Evolutionary conservation across 2,113 vertebrate genomes (phyloP), one percentile per base, ranked within the genome.

Genomic region (Atractosteus spatula): DNA sequence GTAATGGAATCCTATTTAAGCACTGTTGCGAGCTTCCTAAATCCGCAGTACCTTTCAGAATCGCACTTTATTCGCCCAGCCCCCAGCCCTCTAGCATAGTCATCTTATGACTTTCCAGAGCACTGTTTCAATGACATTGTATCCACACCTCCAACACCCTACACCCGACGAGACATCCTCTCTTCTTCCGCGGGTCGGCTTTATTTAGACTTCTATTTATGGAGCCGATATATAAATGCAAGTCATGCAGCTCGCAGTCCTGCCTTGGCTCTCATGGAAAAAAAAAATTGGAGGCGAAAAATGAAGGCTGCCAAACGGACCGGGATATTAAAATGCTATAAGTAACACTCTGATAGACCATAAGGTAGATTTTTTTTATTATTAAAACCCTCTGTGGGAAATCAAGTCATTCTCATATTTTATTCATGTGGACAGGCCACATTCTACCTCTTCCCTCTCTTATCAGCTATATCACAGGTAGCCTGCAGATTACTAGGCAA

Each of bases 381-480:
- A 63, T 44, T 43, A 41, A 17, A 76, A 11, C 29, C n/a, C 7
- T n/a, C 55, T 67, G 13, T 66, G 12, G 51, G 54, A 42, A 42
- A 65, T 56, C 41, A 64, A 29, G 55, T 63, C 41, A 55, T 44
- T 7, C 43, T 3, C 54, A 67, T 77, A 55, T 66, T 73, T 70
- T 43, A 62, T 76, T 63, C 66, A 70, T 59, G 67, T 4, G 41
- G 56, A 70, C 69, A 70, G 44, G 14, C 8, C 65, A n/a, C 7
- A 41, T 55, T 62, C 44, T 62, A 1, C 29, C 12, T 4, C 42
- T 10, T 51, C 14, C 42, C 7, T 51, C 14, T 29, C 29, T 56
- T 7, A 54, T 57, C 62, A 57, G 59, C 62, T 11, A 65, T 68
- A 66, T 73, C 44, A 6, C 16, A 70, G 68, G 62, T 62, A n/a